Conservation (phyloP, 2,888 invertebrate species). For the Platypus cylindrus region DNA sequence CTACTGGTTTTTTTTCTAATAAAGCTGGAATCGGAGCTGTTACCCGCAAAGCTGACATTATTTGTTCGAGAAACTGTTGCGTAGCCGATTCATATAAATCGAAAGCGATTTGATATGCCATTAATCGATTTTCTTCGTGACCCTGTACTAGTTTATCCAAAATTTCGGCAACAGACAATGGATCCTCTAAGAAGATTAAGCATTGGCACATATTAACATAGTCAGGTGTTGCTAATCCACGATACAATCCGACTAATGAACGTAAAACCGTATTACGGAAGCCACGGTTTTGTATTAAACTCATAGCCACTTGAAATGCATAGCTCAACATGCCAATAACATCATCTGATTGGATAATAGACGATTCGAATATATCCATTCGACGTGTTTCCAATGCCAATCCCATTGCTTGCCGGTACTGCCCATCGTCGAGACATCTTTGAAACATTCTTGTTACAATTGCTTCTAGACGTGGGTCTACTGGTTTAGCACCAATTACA, state of each 20-base stretch:
- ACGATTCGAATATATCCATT: conserved; percentile 91
- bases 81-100: conserved; percentile 98
- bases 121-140: conserved; percentile 56
- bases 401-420: conserved; percentile 91
- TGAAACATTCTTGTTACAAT: conserved; percentile 98
- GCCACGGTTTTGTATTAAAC: conserved; percentile 84
- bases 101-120: conserved; percentile 98
- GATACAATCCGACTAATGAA: conserved; percentile 79
- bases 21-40: conserved; percentile 74
- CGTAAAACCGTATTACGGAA: conserved; percentile 86
- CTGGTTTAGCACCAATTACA: conserved; percentile 49
- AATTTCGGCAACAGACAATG: conserved; percentile 83
- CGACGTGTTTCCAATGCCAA: conserved; percentile 91
- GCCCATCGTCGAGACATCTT: conserved; percentile 86
- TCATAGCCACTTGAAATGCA: conserved; percentile 94
- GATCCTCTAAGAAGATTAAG: conserved; percentile 91
- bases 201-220: conserved; percentile 99
- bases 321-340: conserved; percentile 82
- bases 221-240: conserved; percentile 80
- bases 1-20: conserved; percentile 46
- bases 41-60: conserved; percentile 67
- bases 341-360: conserved; percentile 88
- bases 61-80: conserved; percentile 87
- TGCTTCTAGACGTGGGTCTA: conserved; percentile 75
- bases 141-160: conserved; percentile 80